These are phyloP conservation scores for Heterotilapia buettikoferi DNA, from an alignment of 2,113 vertebrate genomes.

Conservation along the genomic window DNA sequence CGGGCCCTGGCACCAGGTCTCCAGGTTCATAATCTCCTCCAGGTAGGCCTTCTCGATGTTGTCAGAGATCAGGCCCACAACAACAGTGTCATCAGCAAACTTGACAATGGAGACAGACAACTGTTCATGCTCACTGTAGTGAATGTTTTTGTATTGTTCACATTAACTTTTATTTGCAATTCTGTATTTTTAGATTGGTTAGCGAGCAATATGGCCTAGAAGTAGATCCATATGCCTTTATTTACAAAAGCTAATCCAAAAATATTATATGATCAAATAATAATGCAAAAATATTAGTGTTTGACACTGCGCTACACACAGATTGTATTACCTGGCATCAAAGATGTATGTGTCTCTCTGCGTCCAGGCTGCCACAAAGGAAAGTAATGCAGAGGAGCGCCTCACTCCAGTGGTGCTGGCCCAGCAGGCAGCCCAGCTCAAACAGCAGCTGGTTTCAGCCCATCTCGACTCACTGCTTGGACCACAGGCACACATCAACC, in stretches of 20 bases:
- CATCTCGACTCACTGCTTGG: constrained; percentile 91
- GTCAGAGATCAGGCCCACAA: not conserved
- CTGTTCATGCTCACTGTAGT: not conserved
- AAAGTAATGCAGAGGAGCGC: constrained; percentile 83
- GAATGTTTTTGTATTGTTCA: not conserved
- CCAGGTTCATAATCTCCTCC: not conserved
- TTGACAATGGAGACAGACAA: not conserved
- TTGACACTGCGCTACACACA: not conserved
- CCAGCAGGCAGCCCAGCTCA: constrained; percentile 85
- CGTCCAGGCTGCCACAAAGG: constrained; percentile 77
- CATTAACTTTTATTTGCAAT: not conserved
- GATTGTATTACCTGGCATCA: not conserved
- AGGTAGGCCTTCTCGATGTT: not conserved
- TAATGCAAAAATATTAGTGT: not conserved
- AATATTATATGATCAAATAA: not conserved
- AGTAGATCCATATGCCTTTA: not conserved
- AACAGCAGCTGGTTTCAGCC: constrained; percentile 87
- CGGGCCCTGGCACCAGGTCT: accelerated
- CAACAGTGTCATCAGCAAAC: accelerated
- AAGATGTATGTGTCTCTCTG: not conserved
- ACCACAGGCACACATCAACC: constrained; percentile 84
- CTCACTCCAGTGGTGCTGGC: constrained; percentile 85
- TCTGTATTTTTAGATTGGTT: not conserved
- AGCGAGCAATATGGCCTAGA: accelerated
- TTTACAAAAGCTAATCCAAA: not conserved